Base-by-base conservation (phyloP, 2,888 invertebrate species). In the Drosophila tripunctata region DNA sequence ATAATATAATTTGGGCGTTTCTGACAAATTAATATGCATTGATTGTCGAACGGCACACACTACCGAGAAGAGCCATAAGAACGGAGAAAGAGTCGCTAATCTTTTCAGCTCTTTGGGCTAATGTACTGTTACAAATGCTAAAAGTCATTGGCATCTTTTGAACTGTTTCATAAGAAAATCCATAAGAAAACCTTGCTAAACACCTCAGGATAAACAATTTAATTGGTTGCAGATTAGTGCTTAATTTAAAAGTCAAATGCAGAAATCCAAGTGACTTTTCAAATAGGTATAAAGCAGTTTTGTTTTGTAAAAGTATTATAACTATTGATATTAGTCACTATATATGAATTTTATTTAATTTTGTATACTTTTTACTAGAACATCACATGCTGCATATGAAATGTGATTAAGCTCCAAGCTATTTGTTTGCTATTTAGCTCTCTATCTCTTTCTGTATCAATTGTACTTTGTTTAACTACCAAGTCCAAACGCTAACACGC, bases 1-100 rank as follows among this genome's bases (percentile, higher is more conserved):
- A 80, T 80, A 65, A 80, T 47, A 66, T 58, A 57, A 78, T 48
- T 74, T 57, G 65, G 67, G 60, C 57, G 54, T 55, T 62, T 43
- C 62, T 69, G 73, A 73, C 75, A 82, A 85, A 78, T 85, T 82
- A 85, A 79, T 85, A 73, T 72, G 67, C 61, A 75, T 71, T 61
- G 64, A 70, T 68, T 63, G 58, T 19, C 38, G 30, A 54, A 57
- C 52, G 55, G 33, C 45, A 19, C 15, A 43, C 14, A 17, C 33
- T 15, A 22, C 22, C n/a, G 21, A 41, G 24, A 45, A 61, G 64
- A 35, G 56, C 41, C 55, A 35, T 41, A 45, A 36, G 41, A 3
- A 15, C 22, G 43, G 0, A 7, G n/a, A 31, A 21, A 8, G 8
- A 27, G 14, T 24, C 43, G 51, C 36, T 58, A 27, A 55, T 55